Evolutionary conservation across 2,113 vertebrate genomes (phyloP), one percentile per base, ranked within the genome.

Genomic region (Rhea americana): DNA sequence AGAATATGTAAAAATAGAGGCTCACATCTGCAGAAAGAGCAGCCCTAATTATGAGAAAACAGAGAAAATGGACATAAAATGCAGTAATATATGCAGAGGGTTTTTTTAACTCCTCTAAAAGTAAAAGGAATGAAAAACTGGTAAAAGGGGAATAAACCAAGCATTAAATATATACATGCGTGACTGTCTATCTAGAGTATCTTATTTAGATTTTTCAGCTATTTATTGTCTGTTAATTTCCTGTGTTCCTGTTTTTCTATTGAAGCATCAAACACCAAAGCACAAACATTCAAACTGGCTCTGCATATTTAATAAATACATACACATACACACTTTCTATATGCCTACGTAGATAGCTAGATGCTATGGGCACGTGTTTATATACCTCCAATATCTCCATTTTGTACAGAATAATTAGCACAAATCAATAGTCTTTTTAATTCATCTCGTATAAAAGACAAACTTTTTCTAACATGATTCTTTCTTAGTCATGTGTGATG

Each of bases 381-480:
- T 32, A 48, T 53, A 59, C 88, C 75, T 87, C 80, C 91, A 95
- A 94, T 95, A 95, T 84, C 90, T 95, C 61, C 80, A 53, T 96
- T 96, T 96, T 85, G 86, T 76, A 55, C 85, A 65, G 71, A 68
- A 87, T 66, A 59, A 79, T 95, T 96, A 96, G 72, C 89, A 95
- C 77, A 95, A 97, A 93, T 90, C 85, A 87, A 78, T 90, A 89
- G 65, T 90, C 94, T 90, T 94, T 96, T 96, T 95, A 96, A 97
- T 97, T 96, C 35, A 7, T 85, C 73, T 90, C 91, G 1, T 97
- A 93, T 91, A 96, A 97, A 97, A 97, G 95, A 87, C 94, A 98
- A 98, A 98, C 97, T 98, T 98, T 97, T 96, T 95, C 96, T 96
- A 96, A 82, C 91, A 71, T 62, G 83, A 88, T 89, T 97, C 90